phyloP scores from a whole-genome alignment of 2,113 vertebrate genomes.

The Lycocorax pyrrhopterus region DNA sequence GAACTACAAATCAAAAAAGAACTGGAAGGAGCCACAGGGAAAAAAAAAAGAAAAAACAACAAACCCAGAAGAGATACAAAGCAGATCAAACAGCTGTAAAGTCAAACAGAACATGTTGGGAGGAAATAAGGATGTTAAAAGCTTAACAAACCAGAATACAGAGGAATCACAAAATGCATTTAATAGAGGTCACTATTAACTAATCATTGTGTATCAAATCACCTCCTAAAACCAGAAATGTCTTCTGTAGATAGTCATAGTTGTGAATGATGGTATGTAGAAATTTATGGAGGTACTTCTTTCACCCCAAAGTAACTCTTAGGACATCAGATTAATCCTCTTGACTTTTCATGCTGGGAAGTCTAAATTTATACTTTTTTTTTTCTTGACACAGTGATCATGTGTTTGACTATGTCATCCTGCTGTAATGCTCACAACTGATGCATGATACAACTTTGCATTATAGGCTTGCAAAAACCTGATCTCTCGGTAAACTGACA shows the following conservation, averaged over 20 bases:
- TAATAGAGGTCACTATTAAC: background rate
- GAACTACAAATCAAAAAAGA: background rate
- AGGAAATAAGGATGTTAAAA: background rate
- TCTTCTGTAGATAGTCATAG: background rate
- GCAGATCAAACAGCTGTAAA: background rate
- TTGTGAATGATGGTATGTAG: background rate
- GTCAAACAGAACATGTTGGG: background rate
- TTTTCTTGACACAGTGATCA: background rate
- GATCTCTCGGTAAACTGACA: background rate
- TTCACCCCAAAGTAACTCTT: background rate
- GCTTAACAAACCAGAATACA: background rate
- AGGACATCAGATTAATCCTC: background rate
- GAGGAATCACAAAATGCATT: background rate
- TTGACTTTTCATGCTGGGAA: background rate
- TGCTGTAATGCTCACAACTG: background rate
- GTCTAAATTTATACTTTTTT: background rate
- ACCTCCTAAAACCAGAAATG: background rate
- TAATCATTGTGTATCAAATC: background rate
- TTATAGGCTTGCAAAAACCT: background rate
- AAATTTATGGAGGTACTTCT: background rate
- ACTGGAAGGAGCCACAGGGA: background rate
- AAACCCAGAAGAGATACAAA: background rate
- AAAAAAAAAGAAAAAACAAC: no score
- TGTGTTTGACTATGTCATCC: background rate
- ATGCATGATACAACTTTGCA: background rate